Base-by-base conservation (phyloP, 2,113 vertebrate species). In the Xyrauchen texanus region DNA sequence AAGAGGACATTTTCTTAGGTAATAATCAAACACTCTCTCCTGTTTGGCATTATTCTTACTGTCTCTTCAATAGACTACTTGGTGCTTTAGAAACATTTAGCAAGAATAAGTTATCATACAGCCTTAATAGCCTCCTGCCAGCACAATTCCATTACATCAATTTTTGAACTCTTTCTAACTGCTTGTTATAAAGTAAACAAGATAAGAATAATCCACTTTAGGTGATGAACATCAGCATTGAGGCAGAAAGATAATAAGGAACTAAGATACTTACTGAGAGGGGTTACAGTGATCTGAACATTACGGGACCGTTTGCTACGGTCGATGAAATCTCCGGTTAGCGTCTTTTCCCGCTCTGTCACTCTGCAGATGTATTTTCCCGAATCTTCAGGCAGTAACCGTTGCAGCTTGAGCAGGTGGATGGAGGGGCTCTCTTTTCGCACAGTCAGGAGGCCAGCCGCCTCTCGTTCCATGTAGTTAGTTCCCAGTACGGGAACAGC, bases 301-400 rank as follows among this genome's bases (percentile, higher is more conserved):
- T 98, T 99, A 88, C 96, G 96, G 0, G 98, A 98, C 68, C 96
- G 91, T 90, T 97, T 98, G 94, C 94, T 98, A 86, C 96, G 96
- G 90, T 98, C 96, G 0, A 97, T 95, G 90, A 98, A 97, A 77
- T 99, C 97, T 10, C 98, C 97, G 0, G 95, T 97, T 63, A 95
- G 92, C 0, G 96, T 96, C 80, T 93, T 96, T 90, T 98, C 97
- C 5, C 96, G 87, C 91, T 99, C 98, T 0, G 96, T 98, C 79
- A 98, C 98, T 0, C 97, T 89, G 84, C 98, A 99, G 91, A 98
- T 98, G 89, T 98, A 99, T 68, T 98, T 99, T 65, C 98, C 98
- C 0, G 95, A 91, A 71, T 99, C 98, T 16, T 97, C 95, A 0
- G 91, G 89, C 5, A 91, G 94, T 4, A 98, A 93, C 55, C 91